Conservation (phyloP, 2,797 vertebrate species). For the Onychomys torridus region DNA sequence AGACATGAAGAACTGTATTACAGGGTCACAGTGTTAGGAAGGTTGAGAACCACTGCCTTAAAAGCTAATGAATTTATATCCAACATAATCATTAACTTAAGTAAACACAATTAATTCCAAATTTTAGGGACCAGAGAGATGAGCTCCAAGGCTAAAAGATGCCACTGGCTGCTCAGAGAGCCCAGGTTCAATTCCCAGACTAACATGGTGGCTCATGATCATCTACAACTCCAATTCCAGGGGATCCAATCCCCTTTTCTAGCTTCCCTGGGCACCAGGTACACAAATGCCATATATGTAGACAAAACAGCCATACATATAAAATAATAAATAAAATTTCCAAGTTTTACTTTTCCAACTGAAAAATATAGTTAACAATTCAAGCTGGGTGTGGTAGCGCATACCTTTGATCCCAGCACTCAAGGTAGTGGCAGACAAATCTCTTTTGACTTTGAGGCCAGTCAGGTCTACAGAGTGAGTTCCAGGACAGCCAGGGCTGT, state of each 20-base stretch:
- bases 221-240: not conserved
- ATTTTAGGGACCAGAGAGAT: not conserved
- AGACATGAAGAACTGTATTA: not conserved
- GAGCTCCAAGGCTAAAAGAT: not conserved
- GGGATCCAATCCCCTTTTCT: not conserved
- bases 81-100: slow-evolving; percentile 44
- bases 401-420: not conserved
- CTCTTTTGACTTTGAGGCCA: not conserved
- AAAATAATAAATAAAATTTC: not conserved
- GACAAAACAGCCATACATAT: not conserved
- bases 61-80: slow-evolving; percentile 62
- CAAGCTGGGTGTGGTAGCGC: not conserved
- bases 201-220: not conserved
- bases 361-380: slow-evolving; percentile 55
- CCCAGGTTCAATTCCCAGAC: not conserved
- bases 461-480: not conserved
- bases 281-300: not conserved
- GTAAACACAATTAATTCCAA: slow-evolving; percentile 54
- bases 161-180: not conserved
- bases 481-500: not conserved
- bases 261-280: not conserved
- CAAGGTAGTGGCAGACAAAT: not conserved
- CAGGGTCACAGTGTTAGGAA: not conserved
- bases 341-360: slow-evolving; percentile 49
- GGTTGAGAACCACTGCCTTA: not conserved